Base-by-base conservation (phyloP, 2,888 invertebrate species). In the Pandemis corylana region DNA sequence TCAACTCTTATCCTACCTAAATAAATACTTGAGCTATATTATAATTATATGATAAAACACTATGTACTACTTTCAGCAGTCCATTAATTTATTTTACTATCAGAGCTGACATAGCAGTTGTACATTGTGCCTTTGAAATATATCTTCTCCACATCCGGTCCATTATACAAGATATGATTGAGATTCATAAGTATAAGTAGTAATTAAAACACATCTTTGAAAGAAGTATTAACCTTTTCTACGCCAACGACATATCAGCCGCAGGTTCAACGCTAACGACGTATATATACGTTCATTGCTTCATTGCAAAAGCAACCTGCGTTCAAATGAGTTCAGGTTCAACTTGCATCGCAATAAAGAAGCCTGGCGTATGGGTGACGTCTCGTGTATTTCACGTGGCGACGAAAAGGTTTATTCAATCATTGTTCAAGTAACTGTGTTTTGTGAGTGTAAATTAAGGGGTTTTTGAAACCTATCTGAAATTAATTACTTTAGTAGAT, bases 111-210 rank as follows among this genome's bases (percentile, higher is more conserved):
- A 77, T 53, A 41, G 59, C 80, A 79, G 80, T 81, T 87, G 81
- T 87, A 84, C 81, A 89, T 88, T 67, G 91, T 92, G 93, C 92
- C 93, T 92, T 91, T 88, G 80, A 87, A 85, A 86, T 83, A 80
- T 83, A 85, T 83, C 82, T 83, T 87, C 89, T 89, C 89, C 89
- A 89, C 85, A 88, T 82, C 85, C 84, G 87, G 89, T 90, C 90
- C 89, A 87, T 84, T 80, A 68, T 78, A 76, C 78, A 75, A 79
- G 70, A 76, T 72, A 76, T 77, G 79, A 78, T 83, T 82, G 80
- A 85, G 81, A 85, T 83, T 86, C 81, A 81, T 84, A 83, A 81
- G 76, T 75, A 80, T 63, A 75, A 73, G 75, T 77, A 78, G 75
- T 73, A 15, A 53, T 61, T 76, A 74, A 72, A 72, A 78, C 15